Base-by-base conservation (phyloP, 2,797 vertebrate species). In the Trematomus bernacchii region DNA sequence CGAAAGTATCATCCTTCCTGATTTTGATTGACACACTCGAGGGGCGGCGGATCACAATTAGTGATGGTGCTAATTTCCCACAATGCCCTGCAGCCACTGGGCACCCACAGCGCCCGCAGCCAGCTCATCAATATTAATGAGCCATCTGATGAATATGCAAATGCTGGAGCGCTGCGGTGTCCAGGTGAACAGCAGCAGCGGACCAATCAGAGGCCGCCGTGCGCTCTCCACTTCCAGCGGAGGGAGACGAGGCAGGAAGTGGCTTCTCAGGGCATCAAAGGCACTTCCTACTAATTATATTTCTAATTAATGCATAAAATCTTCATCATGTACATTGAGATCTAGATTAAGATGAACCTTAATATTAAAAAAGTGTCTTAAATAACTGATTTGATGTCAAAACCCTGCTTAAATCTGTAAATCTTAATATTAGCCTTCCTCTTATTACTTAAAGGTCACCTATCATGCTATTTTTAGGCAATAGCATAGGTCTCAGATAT, bases 31-130 rank as follows among this genome's bases (percentile, higher is more conserved):
- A 93, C 91, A 88, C 85, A 81, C 93, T 90, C 86, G n/a, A 86
- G 92, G 91, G 92, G 90, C 85, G 78, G 88, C 80, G 83, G 93
- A 93, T 94, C 93, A 94, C 92, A 94, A 96, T 96, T 96, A 95
- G 94, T 92, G 92, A 94, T 95, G 93, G 94, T 89, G 95, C 93
- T 95, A 94, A 96, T 96, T 95, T 95, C 95, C 95, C 95, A 96
- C 94, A 95, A 96, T 95, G 94, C 95, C 95, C 95, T 88, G 94
- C 94, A 95, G 95, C 95, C 94, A 95, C 91, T 90, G 93, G 93
- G 93, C 91, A 90, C 94, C 94, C 94, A 95, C 93, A 93, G 95
- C 67, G 92, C 94, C 92, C 62, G 79, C 90, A 94, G 93, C 88
- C 88, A 85, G 74, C 53, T 79, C 85, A 94, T 96, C 90, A 95